Conservation (phyloP, 2,797 vertebrate species). For the Anguilla megastoma region DNA sequence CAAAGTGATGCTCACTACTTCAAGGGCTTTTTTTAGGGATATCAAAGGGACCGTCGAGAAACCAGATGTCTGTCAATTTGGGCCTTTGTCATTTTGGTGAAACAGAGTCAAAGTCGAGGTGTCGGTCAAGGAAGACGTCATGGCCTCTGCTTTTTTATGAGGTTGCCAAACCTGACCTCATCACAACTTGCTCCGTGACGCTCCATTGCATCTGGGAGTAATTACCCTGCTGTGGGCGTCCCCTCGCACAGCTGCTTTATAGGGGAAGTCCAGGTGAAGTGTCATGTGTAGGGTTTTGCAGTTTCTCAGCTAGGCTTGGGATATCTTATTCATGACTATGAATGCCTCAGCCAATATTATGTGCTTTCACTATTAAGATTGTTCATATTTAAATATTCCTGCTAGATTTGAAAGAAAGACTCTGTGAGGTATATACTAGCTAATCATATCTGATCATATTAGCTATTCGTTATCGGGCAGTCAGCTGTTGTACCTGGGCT, state of each 20-base stretch:
- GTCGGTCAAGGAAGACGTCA: background rate
- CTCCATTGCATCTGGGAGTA: background rate
- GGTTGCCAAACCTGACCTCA: slow-evolving; percentile 1
- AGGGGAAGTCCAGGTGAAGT: background rate
- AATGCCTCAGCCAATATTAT: background rate
- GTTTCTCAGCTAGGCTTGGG: background rate
- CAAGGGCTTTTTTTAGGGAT: slow-evolving; percentile 7
- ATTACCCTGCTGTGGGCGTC: slow-evolving; percentile 8
- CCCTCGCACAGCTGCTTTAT: background rate
- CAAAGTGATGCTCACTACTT: slow-evolving; percentile 27
- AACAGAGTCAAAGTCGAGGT: background rate
- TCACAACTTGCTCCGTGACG: background rate
- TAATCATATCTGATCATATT: background rate
- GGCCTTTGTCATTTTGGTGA: background rate
- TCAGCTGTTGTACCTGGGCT: background rate
- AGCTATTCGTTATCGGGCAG: background rate
- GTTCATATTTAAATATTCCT: background rate
- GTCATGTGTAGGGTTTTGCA: background rate
- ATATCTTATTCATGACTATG: background rate
- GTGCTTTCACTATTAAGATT: background rate
- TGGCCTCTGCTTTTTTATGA: background rate
- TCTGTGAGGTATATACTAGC: background rate
- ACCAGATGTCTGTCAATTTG: slow-evolving; percentile 18
- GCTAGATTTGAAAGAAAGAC: background rate
- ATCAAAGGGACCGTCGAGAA: slow-evolving; percentile 3